Evolutionary conservation across 2,888 invertebrate genomes (phyloP), one percentile per base, ranked within the genome.

Genomic region (Hedychridium roseum): DNA sequence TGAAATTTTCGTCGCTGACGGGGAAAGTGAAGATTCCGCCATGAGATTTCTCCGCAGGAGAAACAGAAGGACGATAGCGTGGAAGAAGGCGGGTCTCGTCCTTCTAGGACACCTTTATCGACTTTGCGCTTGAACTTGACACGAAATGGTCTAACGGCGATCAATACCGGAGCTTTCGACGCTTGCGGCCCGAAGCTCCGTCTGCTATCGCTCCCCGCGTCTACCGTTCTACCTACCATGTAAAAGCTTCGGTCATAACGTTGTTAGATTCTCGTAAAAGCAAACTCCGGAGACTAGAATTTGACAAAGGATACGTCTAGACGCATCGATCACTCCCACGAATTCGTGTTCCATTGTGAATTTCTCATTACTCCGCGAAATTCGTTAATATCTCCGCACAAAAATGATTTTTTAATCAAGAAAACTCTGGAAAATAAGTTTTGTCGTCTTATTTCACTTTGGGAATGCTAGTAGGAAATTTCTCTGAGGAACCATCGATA

Each of bases 51-150:
- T n/a, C n/a, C n/a, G n/a, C n/a, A n/a, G n/a, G n/a, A n/a, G n/a
- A n/a, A n/a, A n/a, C n/a, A n/a, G n/a, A n/a, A n/a, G n/a, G 17
- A 12, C 44, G 40, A 43, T 48, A 35, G 49, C 41, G 43, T 27
- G 26, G 3, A 16, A 20, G 30, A 39, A 30, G 44, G 48, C 50
- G 36, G 32, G 31, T n/a, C 27, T 38, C 32, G 35, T 52, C 43
- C 43, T 55, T 52, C 44, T 34, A 45, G 34, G 38, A 48, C 56
- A 64, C 47, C 60, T 60, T 52, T 38, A 51, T 41, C 43, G 63
- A 63, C 64, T 68, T 66, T 60, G 66, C 57, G 66, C 68, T 72
- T 75, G 74, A 76, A 76, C 76, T 76, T 76, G 74, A 74, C 66
- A 68, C 73, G 68, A 73, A 74, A 76, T 71, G 66, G 64, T 50